Conservation (phyloP, 2,888 invertebrate species). For the Atherix ibis region DNA sequence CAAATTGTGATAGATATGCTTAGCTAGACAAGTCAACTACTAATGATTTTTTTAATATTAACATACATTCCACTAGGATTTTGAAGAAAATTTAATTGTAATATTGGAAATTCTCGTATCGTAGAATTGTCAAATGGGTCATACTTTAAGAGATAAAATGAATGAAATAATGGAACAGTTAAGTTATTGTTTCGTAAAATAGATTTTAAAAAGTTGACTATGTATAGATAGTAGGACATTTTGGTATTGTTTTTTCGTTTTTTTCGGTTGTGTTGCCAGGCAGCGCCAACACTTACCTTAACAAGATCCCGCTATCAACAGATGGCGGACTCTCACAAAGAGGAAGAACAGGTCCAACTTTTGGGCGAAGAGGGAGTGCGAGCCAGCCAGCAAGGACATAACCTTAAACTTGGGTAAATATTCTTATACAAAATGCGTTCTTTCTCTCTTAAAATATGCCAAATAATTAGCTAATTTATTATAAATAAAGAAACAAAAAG, state of each 20-base stretch:
- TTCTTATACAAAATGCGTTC: conserved; percentile 11
- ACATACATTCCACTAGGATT: too few relatives aligned
- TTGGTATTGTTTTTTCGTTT: conserved; percentile 10
- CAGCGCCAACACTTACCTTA: conserved; percentile 51
- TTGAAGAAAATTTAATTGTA: too few relatives aligned
- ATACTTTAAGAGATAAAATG: conserved; percentile 4
- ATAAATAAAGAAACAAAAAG: conserved; percentile 2
- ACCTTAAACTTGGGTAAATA: conserved; percentile 94
- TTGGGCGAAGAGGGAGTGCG: conserved; percentile 93
- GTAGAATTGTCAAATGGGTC: too few relatives aligned
- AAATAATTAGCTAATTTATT: too few relatives aligned
- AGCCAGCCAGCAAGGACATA: conserved; percentile 63
- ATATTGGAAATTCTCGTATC: too few relatives aligned
- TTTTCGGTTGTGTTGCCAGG: conserved; percentile 39
- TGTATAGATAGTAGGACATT: conserved; percentile 5
- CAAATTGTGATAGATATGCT: too few relatives aligned
- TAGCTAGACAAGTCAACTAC: too few relatives aligned
- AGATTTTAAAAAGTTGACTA: too few relatives aligned
- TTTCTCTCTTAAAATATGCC: too few relatives aligned
- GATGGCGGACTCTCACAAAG: conserved; percentile 94
- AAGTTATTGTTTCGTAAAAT: too few relatives aligned
- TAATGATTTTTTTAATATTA: too few relatives aligned
- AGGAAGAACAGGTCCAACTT: conserved; percentile 90
- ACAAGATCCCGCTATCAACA: conserved; percentile 48
- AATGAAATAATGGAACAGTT: conserved; percentile 3